A percentile compares a stretch with the other conserved stretches of the same genome.
Conservation (phyloP, 1,140 invertebrate genomes). For the Leptopilina clavipes region DNA sequence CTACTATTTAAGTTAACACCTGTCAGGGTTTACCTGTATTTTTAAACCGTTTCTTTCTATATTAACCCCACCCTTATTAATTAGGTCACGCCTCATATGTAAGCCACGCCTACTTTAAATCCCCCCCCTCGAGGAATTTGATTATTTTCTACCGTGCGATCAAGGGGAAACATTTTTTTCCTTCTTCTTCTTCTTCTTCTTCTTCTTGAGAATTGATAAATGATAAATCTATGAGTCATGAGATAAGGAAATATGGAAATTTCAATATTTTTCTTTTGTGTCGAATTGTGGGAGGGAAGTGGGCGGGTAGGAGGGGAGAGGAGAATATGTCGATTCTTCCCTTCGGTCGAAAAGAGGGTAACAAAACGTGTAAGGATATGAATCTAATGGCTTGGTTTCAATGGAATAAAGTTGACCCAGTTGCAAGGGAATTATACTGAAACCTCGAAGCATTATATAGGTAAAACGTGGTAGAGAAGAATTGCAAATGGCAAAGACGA, state of each 20-base stretch:
- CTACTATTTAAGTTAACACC: no score
- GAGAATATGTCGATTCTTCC: background rate
- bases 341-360: background rate
- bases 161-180: background rate
- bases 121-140: no score
- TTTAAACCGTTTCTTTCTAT: no score
- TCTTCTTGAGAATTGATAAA: background rate
- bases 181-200: no score
- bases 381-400: conserved; percentile 36
- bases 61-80: no score
- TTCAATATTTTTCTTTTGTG: conserved; percentile 11
- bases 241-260: background rate
- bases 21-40: no score
- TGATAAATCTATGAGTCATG: conserved; percentile 7
- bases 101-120: no score
- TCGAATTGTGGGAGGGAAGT: background rate
- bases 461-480: background rate
- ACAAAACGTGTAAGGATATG: conserved; percentile 13
- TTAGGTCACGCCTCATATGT: no score
- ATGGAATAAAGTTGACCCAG: conserved; percentile 43
- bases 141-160: no score
- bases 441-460: conserved; percentile 34
- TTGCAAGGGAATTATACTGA: conserved; percentile 41
- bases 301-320: no score
- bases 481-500: conserved; percentile 37